phyloP scores from a whole-genome alignment of 2,888 invertebrate species.

The Chromoteleia sp. region DNA sequence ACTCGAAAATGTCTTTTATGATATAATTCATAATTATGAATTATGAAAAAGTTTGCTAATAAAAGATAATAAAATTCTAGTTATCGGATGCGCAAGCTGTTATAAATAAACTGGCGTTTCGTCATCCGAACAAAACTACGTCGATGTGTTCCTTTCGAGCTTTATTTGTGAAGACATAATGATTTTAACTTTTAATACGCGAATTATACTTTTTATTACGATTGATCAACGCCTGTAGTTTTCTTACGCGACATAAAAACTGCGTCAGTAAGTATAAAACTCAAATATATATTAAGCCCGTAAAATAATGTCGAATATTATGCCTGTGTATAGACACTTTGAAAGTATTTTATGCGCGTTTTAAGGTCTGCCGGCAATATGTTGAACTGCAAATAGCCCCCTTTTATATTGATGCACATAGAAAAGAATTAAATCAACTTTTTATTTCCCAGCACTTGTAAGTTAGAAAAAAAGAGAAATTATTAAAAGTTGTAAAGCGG shows the following conservation, averaged over 20 bases:
- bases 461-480: constrained; percentile 29
- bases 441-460: constrained; percentile 36
- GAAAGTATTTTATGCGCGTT: constrained; percentile 30
- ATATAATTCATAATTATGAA: too few species aligned
- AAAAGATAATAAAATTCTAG: neutral
- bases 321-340: constrained; percentile 11
- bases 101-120: constrained; percentile 3
- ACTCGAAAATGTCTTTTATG: too few species aligned
- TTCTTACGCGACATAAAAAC: constrained; percentile 20
- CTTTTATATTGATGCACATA: constrained; percentile 40
- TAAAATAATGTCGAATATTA: constrained; percentile 32
- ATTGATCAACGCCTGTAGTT: constrained; percentile 8
- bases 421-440: constrained; percentile 38
- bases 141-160: neutral
- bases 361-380: constrained; percentile 40
- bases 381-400: constrained; percentile 23
- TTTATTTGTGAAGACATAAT: constrained; percentile 8
- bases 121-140: neutral
- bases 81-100: neutral
- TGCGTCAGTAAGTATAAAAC: constrained; percentile 27
- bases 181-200: constrained; percentile 1
- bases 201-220: constrained; percentile 18
- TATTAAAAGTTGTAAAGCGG: constrained; percentile 47
- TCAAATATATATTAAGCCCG: constrained; percentile 16
- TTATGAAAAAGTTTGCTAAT: too few species aligned